Conservation (phyloP, 2,797 vertebrate genomes). For the Garrulus glandarius region DNA sequence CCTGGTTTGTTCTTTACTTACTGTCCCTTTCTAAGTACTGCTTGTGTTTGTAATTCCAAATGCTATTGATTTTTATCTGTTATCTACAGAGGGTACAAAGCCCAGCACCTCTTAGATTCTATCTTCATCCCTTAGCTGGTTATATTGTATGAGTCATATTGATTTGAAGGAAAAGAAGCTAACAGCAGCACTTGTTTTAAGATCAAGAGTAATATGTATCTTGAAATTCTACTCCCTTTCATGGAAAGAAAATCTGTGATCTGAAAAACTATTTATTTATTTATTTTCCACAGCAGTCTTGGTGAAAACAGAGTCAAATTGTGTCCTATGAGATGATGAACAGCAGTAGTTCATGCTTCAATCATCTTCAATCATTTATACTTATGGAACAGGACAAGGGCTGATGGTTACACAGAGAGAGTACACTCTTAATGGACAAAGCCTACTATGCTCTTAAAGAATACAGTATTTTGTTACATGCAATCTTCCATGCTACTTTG, state of each 20-base stretch:
- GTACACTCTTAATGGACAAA: neutral
- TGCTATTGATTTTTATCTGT: neutral
- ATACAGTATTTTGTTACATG: neutral
- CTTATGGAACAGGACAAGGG: neutral
- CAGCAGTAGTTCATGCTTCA: neutral
- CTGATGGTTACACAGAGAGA: neutral
- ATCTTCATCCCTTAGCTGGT: neutral
- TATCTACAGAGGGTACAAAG: neutral
- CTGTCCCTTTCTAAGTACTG: neutral
- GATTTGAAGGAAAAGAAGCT: neutral
- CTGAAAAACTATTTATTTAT: neutral
- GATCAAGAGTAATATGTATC: neutral
- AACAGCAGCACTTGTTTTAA: neutral
- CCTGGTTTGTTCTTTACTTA: neutral
- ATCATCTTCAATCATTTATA: neutral
- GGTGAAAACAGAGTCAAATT: neutral
- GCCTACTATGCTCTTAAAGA: neutral
- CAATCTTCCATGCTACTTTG: neutral
- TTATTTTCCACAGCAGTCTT: neutral
- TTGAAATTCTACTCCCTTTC: neutral
- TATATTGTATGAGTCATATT: neutral
- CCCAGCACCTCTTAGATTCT: neutral
- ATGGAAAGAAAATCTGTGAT: neutral
- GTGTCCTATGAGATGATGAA: neutral
- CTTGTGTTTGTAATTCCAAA: neutral